These are phyloP conservation scores for Pocillopora verrucosa DNA, from an alignment of 64 coral and sea anemone genomes.

Conservation along the genomic window DNA sequence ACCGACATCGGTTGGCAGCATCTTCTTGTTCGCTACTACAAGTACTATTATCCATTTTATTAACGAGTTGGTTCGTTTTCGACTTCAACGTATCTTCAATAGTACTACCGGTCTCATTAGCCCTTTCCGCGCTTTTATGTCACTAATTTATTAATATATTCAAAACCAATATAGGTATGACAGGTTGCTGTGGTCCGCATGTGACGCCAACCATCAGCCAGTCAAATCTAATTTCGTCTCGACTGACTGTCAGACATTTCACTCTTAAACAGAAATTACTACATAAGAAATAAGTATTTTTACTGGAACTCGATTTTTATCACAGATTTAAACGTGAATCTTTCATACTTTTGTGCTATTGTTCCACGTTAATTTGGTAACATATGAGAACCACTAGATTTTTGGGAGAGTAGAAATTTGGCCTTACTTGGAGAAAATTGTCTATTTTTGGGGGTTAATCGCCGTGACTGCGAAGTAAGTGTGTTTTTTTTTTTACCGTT, in stretches of 20 bases:
- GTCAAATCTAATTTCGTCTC: background rate
- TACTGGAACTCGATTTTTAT: background rate
- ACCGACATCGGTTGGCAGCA: conserved; percentile 26
- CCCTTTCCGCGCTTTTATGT: conserved; percentile 23
- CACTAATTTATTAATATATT: conserved; percentile 33
- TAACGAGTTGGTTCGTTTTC: background rate
- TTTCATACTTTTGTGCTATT: too few species aligned
- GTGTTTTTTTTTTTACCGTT: too few species aligned
- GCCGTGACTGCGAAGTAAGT: too few species aligned
- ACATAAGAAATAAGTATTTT: background rate
- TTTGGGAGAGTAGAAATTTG: too few species aligned
- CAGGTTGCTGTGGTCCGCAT: conserved; percentile 24
- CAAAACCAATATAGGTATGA: conserved; percentile 9
- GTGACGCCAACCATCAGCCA: background rate
- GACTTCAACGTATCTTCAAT: background rate
- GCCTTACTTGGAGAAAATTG: too few species aligned
- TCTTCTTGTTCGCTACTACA: conserved; percentile 16
- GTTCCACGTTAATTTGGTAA: too few species aligned
- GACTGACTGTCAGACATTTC: background rate
- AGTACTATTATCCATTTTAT: conserved; percentile 31
- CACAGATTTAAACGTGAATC: too few species aligned
- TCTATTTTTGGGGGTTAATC: too few species aligned
- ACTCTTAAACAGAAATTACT: background rate
- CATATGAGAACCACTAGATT: too few species aligned
- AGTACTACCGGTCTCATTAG: background rate